Base-by-base conservation (phyloP, 1,140 invertebrate species). In the Drosophila bifasciata region DNA sequence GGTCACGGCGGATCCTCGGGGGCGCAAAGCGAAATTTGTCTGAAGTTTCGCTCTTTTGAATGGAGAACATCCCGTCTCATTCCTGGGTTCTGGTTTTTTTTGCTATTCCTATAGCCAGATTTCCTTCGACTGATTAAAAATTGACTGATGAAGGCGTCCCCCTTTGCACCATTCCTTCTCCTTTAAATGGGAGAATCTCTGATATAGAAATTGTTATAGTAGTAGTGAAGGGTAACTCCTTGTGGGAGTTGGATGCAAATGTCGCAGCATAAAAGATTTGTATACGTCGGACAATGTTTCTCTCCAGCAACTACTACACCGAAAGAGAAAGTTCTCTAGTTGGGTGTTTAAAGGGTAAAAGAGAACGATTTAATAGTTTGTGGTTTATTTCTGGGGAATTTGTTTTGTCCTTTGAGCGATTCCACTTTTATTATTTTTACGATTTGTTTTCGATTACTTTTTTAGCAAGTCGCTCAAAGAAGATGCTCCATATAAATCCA, bases 101-200 rank as follows among this genome's bases (percentile, higher is more conserved):
- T 61, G 28, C 48, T 11, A 36, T 36, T 36, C 1, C 32, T 36
- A 13, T 53, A 74, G 75, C 79, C 60, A 69, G 66, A 68, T 76
- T 86, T 70, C 73, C 57, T 55, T 63, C 57, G 64, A 74, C 81
- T 85, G 81, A 85, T 85, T 85, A 85, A 85, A 69, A 85, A 85
- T 85, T 86, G 81, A 85, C 86, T 77, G 81, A 85, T 71, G 81
- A 43, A 73, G 70, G 58, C 57, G 32, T 11, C 50, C 40, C 28
- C 52, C 63, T 46, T 17, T 46, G 28, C 9, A 7, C 9, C 19
- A 19, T 36, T 32, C 28, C 28, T 32, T 8, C 28, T 3, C 8
- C 28, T 6, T 6, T 5, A 52, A 40, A 36, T 6, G 7, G 16
- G 25, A 43, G 39, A 23, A 11, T 41, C 15, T 39, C 25, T 5